Base-by-base conservation (phyloP, 1,140 invertebrate species). In the Agrypnia vestita region DNA sequence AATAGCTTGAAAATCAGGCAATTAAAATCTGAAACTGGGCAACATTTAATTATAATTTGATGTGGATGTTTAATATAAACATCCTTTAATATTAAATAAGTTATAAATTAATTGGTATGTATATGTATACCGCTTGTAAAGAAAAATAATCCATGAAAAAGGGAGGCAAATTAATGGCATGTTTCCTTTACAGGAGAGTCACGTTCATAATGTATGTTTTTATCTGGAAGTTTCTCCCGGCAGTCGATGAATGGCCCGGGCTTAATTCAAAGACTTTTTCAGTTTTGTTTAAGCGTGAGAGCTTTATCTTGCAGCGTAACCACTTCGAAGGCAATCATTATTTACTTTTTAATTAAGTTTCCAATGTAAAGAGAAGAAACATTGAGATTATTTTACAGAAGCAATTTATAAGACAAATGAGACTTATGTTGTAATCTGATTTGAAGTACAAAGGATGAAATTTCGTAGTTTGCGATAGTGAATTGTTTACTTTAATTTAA, bases 311-410 rank as follows among this genome's bases (percentile, higher is more conserved):
- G 49, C 73, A 61, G 25, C 73, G 56, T 56, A 21, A 76, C 73
- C 53, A 46, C 73, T 46, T 76, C 55, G 73, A 47, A 53, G 55
- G 73, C 55, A 56, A 76, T 76, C 55, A 76, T 44, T 69, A 69
- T 76, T 76, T 76, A 76, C 56, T 76, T 76, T 35, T 76, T 76
- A 76, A 76, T 76, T 76, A 76, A 76, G 73, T 76, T 76, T 61
- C 53, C 49, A 76, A 61, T 61, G 73, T 61, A 44, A n/a, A 44
- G 17, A 55, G 21, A 12, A 73, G 49, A 73, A 73, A 73, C 71
- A 73, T 53, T 15, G 71, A 73, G 71, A 51, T 55, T 73, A 55
- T 73, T 73, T 73, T 25, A 15, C 49, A 55, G 43, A n/a, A 35
- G 51, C 13, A 73, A 73, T 55, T 73, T 73, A 73, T 73, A 73